These are phyloP conservation scores for Tokudaia muenninki DNA, from an alignment of 2,797 vertebrate species.

Conservation along the genomic window DNA sequence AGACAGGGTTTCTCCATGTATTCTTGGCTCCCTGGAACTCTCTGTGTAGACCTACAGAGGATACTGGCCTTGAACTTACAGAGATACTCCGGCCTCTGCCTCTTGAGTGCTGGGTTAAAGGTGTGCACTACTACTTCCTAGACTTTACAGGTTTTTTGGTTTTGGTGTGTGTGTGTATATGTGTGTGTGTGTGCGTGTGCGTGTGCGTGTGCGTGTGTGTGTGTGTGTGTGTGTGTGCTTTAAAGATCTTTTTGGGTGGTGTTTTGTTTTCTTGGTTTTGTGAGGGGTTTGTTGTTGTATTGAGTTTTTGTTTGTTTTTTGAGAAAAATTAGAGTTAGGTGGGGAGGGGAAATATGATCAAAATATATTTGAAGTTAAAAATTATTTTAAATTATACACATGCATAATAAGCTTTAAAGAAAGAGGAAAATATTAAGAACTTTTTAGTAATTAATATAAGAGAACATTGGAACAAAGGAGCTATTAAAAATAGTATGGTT, in stretches of 20 bases:
- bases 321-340: background rate
- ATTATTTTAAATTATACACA: background rate
- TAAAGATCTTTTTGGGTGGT: background rate
- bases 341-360: background rate
- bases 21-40: background rate
- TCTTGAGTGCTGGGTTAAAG: background rate
- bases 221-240: background rate
- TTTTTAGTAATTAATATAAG: background rate
- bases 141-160: background rate
- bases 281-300: background rate
- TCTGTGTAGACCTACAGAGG: background rate
- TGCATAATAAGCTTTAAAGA: background rate
- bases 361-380: background rate
- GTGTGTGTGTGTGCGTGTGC: background rate
- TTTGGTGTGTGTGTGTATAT: background rate
- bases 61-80: background rate
- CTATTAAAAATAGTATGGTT: background rate
- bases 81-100: background rate
- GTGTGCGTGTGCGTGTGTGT: background rate
- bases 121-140: background rate
- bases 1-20: no score
- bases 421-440: background rate
- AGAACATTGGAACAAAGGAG: background rate
- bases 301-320: background rate
- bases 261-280: background rate